phyloP scores from a whole-genome alignment of 2,888 invertebrate genomes.

The Teleiodes luculella region DNA sequence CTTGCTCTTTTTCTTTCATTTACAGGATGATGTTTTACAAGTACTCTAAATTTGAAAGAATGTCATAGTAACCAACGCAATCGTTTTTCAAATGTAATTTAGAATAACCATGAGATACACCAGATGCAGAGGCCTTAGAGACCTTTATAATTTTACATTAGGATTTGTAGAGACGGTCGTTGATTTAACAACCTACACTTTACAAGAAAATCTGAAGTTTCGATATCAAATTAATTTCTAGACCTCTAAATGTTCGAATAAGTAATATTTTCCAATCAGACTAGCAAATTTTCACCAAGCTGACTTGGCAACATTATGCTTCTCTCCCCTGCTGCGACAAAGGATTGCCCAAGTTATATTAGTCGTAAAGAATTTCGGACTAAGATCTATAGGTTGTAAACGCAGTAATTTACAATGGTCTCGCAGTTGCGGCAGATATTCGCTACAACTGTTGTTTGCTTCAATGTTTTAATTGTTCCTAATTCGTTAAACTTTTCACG shows the following conservation, averaged over 20 bases:
- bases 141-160: too few species aligned
- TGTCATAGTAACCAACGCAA: too few species aligned
- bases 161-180: too few species aligned
- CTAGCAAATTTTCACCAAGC: conserved; percentile 21
- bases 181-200: too few species aligned
- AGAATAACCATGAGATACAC: too few species aligned
- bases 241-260: not conserved
- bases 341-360: conserved; percentile 77
- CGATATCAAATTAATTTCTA: too few species aligned
- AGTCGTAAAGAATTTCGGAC: conserved; percentile 76
- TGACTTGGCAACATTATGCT: not conserved
- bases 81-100: too few species aligned
- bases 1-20: not conserved
- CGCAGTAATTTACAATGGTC: conserved; percentile 72
- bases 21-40: too few species aligned
- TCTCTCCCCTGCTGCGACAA: conserved; percentile 52
- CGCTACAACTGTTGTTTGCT: conserved; percentile 76
- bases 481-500: conserved; percentile 72
- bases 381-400: conserved; percentile 75
- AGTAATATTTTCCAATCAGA: too few species aligned
- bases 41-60: too few species aligned
- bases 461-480: conserved; percentile 76
- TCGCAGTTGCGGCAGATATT: conserved; percentile 74
- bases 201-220: too few species aligned
- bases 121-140: too few species aligned